These are phyloP conservation scores for Trematocara marginatum DNA, from an alignment of 2,113 vertebrate genomes.

Conservation along the genomic window DNA sequence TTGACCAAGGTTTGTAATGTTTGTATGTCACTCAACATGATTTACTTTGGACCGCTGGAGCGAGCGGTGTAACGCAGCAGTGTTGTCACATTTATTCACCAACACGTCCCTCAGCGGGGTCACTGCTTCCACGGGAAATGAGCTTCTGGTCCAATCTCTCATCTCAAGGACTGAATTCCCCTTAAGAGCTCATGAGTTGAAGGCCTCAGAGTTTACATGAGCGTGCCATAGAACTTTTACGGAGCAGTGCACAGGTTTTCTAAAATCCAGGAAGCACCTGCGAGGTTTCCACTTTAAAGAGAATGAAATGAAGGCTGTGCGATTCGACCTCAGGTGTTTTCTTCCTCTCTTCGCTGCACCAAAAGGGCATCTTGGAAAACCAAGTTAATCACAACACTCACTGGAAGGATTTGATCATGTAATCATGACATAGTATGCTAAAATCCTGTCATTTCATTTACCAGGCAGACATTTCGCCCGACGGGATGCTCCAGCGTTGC, in stretches of 20 bases:
- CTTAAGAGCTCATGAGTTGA: conserved; percentile 40
- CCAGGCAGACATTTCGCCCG: neutral
- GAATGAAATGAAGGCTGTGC: neutral
- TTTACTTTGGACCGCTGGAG: conserved; percentile 26
- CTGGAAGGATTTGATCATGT: neutral
- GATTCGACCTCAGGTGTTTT: conserved; percentile 33
- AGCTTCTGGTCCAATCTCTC: neutral
- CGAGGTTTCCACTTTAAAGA: conserved; percentile 1
- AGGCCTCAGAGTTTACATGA: conserved; percentile 29
- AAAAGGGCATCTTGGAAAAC: neutral
- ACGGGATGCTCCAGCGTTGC: neutral
- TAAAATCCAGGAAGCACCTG: neutral
- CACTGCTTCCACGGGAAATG: neutral
- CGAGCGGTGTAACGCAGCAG: conserved; percentile 3
- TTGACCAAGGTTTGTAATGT: conserved; percentile 63
- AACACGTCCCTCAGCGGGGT: conserved; percentile 21
- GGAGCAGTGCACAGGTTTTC: neutral
- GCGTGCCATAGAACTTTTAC: conserved; percentile 28
- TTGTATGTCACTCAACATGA: conserved; percentile 49
- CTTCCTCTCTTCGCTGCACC: neutral
- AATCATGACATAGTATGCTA: neutral
- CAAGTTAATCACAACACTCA: neutral
- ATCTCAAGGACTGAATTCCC: conserved; percentile 2
- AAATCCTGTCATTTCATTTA: neutral
- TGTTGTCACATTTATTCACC: conserved; percentile 24